These are phyloP conservation scores for Eristalinus aeneus DNA, from an alignment of 2,888 invertebrate species.

Conservation along the genomic window DNA sequence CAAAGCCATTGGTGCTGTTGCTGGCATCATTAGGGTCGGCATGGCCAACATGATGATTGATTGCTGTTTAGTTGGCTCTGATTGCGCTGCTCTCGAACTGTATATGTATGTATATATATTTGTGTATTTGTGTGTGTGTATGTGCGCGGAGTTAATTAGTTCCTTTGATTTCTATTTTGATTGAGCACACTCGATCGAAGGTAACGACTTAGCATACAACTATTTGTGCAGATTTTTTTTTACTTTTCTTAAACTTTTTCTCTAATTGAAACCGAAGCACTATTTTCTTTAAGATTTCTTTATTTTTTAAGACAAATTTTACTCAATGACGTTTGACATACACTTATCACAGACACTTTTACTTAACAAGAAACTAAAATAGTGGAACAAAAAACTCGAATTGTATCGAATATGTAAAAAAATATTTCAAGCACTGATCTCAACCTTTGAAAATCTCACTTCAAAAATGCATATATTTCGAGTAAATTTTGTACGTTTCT, in stretches of 20 bases:
- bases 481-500: not conserved
- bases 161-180: conserved; percentile 46
- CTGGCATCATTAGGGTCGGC: conserved; percentile 82
- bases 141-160: conserved; percentile 57
- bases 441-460: conserved; percentile 9
- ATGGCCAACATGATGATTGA: conserved; percentile 80
- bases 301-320: conserved; percentile 63
- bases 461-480: conserved; percentile 12
- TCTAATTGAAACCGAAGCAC: conserved; percentile 50
- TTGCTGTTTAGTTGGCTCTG: conserved; percentile 59
- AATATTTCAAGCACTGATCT: conserved; percentile 48
- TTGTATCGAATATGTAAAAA: conserved; percentile 18
- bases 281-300: not conserved
- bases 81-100: conserved; percentile 56
- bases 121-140: no score
- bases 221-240: not conserved
- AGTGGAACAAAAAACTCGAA: conserved; percentile 1
- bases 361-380: conserved; percentile 14
- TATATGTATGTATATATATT: not conserved
- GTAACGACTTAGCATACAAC: not conserved
- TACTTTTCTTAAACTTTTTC: not conserved
- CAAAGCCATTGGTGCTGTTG: conserved; percentile 81
- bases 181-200: conserved; percentile 47
- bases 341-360: conserved; percentile 79
- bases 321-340: conserved; percentile 74